These are phyloP conservation scores for Batillaria attramentaria DNA, from an alignment of 1,140 invertebrate species.

Conservation along the genomic window DNA sequence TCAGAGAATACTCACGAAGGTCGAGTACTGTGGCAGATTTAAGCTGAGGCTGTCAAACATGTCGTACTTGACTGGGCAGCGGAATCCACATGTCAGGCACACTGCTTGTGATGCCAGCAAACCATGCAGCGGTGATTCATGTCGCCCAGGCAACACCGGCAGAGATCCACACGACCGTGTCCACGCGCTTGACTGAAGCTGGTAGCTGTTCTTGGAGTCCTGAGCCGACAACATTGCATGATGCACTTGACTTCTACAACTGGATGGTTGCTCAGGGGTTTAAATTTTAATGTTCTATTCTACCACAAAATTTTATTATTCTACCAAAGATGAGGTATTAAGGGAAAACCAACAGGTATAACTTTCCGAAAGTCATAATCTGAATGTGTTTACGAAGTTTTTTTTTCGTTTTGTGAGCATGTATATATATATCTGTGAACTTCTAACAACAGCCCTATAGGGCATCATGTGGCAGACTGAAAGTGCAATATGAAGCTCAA, in stretches of 20 bases:
- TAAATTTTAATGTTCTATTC: too few species aligned
- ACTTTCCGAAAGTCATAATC: background rate
- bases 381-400: background rate
- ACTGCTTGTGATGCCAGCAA: conserved; percentile 88
- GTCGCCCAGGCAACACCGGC: conserved; percentile 72
- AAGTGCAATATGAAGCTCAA: background rate
- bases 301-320: too few species aligned
- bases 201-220: conserved; percentile 50
- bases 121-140: conserved; percentile 80
- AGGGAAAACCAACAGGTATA: too few species aligned
- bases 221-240: conserved; percentile 32
- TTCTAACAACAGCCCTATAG: background rate
- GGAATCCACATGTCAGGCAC: conserved; percentile 85
- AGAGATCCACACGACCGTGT: conserved; percentile 56
- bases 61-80: conserved; percentile 89
- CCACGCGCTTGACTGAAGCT: conserved; percentile 48
- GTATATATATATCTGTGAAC: background rate
- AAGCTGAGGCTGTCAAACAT: conserved; percentile 91
- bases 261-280: too few species aligned
- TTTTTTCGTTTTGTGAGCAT: background rate
- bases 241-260: background rate
- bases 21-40: conserved; percentile 70
- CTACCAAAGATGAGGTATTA: too few species aligned
- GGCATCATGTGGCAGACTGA: background rate
- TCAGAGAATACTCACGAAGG: background rate